Percentiles rank a stretch among this genome's conserved stretches.
Evolutionary conservation across 64 coral and sea anemone genomes (phyloP).

Genomic region (Montipora capricornis): DNA sequence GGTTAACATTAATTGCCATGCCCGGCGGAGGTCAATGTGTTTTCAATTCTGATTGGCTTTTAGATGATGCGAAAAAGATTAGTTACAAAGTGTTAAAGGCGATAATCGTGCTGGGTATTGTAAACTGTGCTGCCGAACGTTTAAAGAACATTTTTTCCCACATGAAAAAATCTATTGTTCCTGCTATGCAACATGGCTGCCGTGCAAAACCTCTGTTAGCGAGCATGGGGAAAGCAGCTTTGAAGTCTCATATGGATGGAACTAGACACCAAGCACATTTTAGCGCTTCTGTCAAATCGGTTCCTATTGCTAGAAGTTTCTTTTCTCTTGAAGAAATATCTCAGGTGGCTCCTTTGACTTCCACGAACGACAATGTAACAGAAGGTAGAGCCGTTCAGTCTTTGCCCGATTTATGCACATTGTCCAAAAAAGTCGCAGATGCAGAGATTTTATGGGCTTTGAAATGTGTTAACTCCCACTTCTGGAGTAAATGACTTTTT

Average conservation of each 20-base stretch:
- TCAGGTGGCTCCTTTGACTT: constrained; percentile 32
- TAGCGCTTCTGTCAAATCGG: constrained; percentile 8
- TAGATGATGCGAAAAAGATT: constrained; percentile 39
- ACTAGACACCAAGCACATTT: constrained; percentile 10
- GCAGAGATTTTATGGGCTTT: constrained; percentile 40
- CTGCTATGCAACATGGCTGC: no score
- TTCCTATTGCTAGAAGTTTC: constrained; percentile 30
- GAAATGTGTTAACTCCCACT: constrained; percentile 67
- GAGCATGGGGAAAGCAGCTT: constrained; percentile 51
- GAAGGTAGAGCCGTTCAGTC: no score
- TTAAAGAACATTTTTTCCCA: neutral
- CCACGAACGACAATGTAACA: neutral
- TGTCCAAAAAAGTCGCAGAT: constrained; percentile 44
- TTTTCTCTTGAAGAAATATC: constrained; percentile 20
- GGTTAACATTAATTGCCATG: neutral
- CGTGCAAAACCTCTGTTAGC: neutral
- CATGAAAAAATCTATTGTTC: no score
- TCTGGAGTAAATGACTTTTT: constrained; percentile 73
- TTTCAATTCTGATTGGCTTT: constrained; percentile 55
- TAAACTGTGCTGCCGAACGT: constrained; percentile 47
- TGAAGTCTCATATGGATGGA: constrained; percentile 56
- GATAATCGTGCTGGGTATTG: constrained; percentile 56
- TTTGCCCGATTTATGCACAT: neutral
- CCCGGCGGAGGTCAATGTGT: constrained; percentile 42
- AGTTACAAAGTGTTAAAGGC: constrained; percentile 39